Percentiles rank a stretch among this genome's conserved stretches.
Evolutionary conservation across 2,797 vertebrate genomes (phyloP).

Genomic region (Distichodus sexfasciatus): DNA sequence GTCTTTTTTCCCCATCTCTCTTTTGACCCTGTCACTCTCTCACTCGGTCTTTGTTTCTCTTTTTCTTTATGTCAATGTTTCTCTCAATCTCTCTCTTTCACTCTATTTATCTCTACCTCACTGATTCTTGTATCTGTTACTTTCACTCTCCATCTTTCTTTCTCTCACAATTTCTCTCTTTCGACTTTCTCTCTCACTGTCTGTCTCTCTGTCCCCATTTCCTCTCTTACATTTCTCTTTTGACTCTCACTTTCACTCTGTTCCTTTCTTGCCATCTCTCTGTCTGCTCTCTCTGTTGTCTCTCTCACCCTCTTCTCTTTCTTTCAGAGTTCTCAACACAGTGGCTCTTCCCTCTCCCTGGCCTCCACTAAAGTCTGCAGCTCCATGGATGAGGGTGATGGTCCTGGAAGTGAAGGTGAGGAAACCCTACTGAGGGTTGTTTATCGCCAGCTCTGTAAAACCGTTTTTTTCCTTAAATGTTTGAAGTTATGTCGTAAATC

Average conservation of each 20-base stretch:
- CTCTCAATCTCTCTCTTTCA: no score
- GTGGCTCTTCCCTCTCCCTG: conserved; percentile 93
- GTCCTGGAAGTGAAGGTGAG: conserved; percentile 84
- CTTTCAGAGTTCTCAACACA: conserved; percentile 90
- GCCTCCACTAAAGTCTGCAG: conserved; percentile 98
- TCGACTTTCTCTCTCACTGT: no score
- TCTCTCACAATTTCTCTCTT: no score
- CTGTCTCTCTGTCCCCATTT: background rate
- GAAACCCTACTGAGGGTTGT: background rate
- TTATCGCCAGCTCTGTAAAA: background rate
- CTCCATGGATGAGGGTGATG: conserved; percentile 96
- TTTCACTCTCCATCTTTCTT: no score
- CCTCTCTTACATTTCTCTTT: background rate
- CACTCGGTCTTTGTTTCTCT: no score
- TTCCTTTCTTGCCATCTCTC: background rate
- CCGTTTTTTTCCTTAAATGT: no score
- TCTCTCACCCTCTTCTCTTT: background rate
- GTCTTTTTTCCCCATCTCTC: no score
- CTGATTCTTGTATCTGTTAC: no score
- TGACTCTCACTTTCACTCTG: background rate
- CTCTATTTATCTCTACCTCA: no score
- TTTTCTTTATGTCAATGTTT: no score
- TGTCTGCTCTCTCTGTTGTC: background rate
- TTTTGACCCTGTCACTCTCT: no score
- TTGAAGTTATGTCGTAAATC: no score